phyloP scores from a whole-genome alignment of 1,140 invertebrate genomes.

The Copidosoma floridanum region DNA sequence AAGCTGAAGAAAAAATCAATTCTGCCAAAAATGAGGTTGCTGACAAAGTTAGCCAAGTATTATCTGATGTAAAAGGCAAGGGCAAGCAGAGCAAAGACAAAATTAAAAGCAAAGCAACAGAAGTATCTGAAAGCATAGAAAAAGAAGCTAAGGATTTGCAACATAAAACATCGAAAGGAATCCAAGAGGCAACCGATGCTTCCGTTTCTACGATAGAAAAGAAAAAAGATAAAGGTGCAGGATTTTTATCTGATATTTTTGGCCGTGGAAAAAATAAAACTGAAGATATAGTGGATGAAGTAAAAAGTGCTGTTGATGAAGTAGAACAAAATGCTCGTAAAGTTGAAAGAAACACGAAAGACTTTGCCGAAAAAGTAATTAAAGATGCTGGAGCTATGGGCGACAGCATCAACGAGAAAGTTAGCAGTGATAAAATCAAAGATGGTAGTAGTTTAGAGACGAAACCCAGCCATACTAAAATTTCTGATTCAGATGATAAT shows the following conservation, averaged over 20 bases:
- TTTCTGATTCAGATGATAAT: neutral
- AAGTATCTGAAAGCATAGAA: neutral
- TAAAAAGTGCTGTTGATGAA: neutral
- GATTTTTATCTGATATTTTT: slow-evolving; percentile 40
- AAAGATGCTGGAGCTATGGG: neutral
- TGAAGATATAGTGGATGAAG: slow-evolving; percentile 16
- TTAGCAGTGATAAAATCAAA: neutral
- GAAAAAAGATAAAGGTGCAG: slow-evolving; percentile 35
- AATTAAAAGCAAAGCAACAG: neutral
- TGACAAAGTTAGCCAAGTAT: neutral
- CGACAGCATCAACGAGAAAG: slow-evolving; percentile 22
- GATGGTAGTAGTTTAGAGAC: no score
- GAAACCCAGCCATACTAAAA: no score
- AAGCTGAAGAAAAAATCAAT: neutral
- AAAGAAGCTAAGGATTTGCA: neutral
- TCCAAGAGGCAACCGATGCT: slow-evolving; percentile 26
- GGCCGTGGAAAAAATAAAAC: slow-evolving; percentile 36
- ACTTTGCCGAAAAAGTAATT: slow-evolving; percentile 30
- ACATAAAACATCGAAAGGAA: neutral
- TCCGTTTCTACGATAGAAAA: slow-evolving; percentile 26
- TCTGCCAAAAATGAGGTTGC: neutral
- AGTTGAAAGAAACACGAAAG: neutral
- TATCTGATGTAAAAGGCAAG: neutral
- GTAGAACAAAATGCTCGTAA: no score
- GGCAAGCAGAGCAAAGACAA: neutral